phyloP scores from a whole-genome alignment of 2,113 vertebrate species.

The Pteropus alecto region DNA sequence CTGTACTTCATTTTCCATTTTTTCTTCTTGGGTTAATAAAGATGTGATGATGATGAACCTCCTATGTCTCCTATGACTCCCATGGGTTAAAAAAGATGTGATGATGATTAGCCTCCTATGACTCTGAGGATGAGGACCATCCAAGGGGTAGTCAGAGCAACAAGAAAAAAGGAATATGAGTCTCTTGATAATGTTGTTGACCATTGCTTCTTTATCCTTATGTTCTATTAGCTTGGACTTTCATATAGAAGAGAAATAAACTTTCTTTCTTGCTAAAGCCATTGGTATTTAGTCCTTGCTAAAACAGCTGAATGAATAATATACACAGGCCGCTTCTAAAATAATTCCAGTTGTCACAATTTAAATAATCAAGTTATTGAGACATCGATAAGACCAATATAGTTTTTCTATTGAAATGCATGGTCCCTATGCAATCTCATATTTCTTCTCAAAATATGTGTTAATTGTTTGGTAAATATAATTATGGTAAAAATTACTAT shows the following conservation, averaged over 20 bases:
- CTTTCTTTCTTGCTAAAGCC: not conserved
- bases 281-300: not conserved
- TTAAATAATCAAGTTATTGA: constrained; percentile 6
- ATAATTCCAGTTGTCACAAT: not conserved
- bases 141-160: not conserved
- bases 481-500: not conserved
- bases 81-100: not conserved
- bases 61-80: too few relatives aligned
- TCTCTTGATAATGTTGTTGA: not conserved
- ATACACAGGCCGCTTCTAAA: not conserved
- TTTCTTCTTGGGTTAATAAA: not conserved
- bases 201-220: not conserved
- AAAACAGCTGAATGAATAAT: not conserved
- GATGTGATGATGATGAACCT: too few relatives aligned
- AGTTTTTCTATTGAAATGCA: not conserved
- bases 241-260: not conserved
- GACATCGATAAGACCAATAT: not conserved
- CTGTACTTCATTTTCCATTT: not conserved
- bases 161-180: not conserved
- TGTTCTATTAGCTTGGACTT: not conserved
- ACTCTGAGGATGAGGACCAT: not conserved
- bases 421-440: not conserved
- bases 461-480: not conserved
- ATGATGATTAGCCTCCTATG: not conserved
- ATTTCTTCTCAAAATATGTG: constrained; percentile 20